Percentiles rank a stretch among this genome's conserved stretches.
Evolutionary conservation across 2,113 vertebrate species (phyloP).

Genomic region (Limanda limanda): DNA sequence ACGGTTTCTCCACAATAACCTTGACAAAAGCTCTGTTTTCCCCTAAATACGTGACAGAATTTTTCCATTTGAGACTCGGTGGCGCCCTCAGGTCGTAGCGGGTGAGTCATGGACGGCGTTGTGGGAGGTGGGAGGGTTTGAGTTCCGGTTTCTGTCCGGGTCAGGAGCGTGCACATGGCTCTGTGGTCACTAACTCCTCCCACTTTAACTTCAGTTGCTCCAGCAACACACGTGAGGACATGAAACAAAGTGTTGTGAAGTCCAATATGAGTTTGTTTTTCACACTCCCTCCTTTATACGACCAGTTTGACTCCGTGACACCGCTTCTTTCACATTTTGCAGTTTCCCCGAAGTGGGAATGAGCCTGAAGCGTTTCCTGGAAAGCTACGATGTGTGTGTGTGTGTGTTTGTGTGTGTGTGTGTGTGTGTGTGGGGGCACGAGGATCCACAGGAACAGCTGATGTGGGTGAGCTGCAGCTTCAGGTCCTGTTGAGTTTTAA

Average conservation of each 20-base stretch:
- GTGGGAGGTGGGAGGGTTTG: constrained; percentile 22
- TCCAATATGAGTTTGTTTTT: background rate
- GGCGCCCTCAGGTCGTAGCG: constrained; percentile 27
- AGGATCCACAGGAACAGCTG: background rate
- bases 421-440: background rate
- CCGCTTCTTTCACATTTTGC: constrained; percentile 20
- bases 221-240: too few species aligned
- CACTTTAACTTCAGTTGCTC: background rate
- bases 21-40: background rate
- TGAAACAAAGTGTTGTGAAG: too few species aligned
- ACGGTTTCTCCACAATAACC: background rate
- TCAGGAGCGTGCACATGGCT: constrained; percentile 13
- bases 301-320: background rate
- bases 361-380: constrained; percentile 42
- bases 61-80: constrained; percentile 12
- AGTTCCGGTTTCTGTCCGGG: constrained; percentile 29
- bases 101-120: constrained; percentile 18
- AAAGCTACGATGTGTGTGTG: constrained; percentile 17
- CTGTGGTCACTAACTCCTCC: background rate
- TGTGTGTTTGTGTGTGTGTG: background rate
- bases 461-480: constrained; percentile 15
- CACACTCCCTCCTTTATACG: background rate
- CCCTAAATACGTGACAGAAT: background rate
- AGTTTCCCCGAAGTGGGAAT: constrained; percentile 21
- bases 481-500: background rate